These are phyloP conservation scores for Labeo catla DNA, from an alignment of 2,113 vertebrate genomes.

Conservation along the genomic window DNA sequence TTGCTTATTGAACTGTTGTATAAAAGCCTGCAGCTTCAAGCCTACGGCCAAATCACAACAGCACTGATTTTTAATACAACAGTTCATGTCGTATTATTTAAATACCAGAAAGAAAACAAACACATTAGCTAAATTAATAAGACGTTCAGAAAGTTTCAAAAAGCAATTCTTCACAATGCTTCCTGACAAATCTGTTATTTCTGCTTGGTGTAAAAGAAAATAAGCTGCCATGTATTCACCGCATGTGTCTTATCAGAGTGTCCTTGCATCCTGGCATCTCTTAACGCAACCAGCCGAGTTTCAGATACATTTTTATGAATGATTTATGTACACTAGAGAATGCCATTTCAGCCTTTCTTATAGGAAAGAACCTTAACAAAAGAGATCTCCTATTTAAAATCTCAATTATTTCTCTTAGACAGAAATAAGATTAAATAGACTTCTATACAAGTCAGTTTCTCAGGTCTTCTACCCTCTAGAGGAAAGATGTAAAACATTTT, in stretches of 20 bases:
- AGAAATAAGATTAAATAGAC: neutral
- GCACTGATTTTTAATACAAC: neutral
- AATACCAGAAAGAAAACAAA: neutral
- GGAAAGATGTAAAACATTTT: too few species aligned
- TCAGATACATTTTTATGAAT: neutral
- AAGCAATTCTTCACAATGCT: neutral
- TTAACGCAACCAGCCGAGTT: neutral
- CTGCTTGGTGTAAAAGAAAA: neutral
- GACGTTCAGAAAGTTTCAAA: neutral
- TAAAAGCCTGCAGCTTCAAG: neutral
- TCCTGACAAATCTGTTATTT: neutral
- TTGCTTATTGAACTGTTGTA: neutral
- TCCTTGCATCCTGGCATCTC: neutral
- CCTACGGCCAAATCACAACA: neutral
- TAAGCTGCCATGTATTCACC: neutral
- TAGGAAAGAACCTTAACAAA: neutral
- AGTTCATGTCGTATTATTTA: neutral
- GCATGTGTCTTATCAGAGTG: neutral
- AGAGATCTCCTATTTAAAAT: neutral
- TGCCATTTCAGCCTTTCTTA: neutral
- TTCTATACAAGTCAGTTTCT: neutral
- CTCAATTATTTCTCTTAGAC: neutral
- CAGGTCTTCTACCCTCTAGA: neutral
- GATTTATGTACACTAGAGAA: slow-evolving; percentile 4
- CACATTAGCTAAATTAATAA: neutral